Conservation (phyloP, 1,140 invertebrate species). For the Leptopilina clavipes region DNA sequence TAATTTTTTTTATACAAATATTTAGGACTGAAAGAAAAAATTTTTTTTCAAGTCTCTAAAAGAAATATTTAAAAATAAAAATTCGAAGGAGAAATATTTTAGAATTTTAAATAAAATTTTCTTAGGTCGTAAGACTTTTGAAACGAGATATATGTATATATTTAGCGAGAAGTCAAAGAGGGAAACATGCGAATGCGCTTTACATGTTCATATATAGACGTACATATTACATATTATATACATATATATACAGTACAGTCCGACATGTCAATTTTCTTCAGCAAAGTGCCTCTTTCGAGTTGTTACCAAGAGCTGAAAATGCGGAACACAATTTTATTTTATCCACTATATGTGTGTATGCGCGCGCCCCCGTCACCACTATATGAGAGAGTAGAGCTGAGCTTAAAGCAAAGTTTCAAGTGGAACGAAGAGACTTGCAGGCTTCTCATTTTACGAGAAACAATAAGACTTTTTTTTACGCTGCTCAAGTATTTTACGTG, state of each 20-base stretch:
- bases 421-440: constrained; percentile 23
- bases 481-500: constrained; percentile 10
- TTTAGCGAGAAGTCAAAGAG: neutral
- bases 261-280: constrained; percentile 34
- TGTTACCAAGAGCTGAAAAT: constrained; percentile 10
- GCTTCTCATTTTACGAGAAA: constrained; percentile 30
- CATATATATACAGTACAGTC: neutral
- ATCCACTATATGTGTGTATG: too few relatives aligned
- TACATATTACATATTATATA: too few relatives aligned
- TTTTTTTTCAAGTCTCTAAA: too few relatives aligned
- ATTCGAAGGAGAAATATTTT: neutral
- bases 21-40: too few relatives aligned
- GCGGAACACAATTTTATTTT: constrained; percentile 19
- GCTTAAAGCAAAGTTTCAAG: neutral
- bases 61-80: too few relatives aligned
- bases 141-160: neutral
- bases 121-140: neutral
- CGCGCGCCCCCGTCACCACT: neutral
- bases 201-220: neutral
- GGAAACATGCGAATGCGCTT: neutral
- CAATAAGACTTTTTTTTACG: constrained; percentile 13
- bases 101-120: too few relatives aligned
- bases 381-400: too few relatives aligned
- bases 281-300: constrained; percentile 3
- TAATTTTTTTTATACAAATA: too few relatives aligned